Conservation (phyloP, 2,888 invertebrate genomes). For the Pantelozetes paolii region DNA sequence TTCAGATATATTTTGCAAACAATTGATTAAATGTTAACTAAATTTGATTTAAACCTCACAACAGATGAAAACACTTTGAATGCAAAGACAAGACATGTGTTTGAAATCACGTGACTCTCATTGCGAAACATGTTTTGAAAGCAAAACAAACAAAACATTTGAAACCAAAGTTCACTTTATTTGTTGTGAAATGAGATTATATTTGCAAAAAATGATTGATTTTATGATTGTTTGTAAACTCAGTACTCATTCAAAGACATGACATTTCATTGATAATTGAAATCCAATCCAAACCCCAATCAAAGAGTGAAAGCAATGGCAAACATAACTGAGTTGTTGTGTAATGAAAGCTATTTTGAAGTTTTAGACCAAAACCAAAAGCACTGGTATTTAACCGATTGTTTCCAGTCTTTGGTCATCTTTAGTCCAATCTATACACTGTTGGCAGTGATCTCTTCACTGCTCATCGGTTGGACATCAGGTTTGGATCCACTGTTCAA, state of each 20-base stretch:
- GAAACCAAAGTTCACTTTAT: conserved; percentile 5
- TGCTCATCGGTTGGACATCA: conserved; percentile 30
- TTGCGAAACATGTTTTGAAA: conserved; percentile 29
- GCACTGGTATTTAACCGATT: conserved; percentile 29
- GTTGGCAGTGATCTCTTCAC: conserved; percentile 14
- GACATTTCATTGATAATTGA: too few relatives aligned
- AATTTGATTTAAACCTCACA: neutral
- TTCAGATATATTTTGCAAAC: conserved; percentile 3
- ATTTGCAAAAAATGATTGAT: neutral
- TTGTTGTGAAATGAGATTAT: neutral
- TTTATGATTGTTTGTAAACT: too few relatives aligned
- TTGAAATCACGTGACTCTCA: conserved; percentile 22
- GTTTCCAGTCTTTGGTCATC: conserved; percentile 31
- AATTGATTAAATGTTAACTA: neutral
- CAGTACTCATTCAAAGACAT: too few relatives aligned
- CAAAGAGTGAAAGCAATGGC: neutral
- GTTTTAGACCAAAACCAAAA: neutral
- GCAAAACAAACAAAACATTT: conserved; percentile 23
- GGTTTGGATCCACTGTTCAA: neutral
- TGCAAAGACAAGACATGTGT: neutral
- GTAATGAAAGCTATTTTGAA: neutral
- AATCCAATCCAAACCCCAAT: neutral
- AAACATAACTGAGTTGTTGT: neutral
- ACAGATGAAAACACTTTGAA: neutral
- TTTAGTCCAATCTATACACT: conserved; percentile 22